Evolutionary conservation across 1,140 invertebrate genomes (phyloP).

Genomic region (Pogonus chalceus): DNA sequence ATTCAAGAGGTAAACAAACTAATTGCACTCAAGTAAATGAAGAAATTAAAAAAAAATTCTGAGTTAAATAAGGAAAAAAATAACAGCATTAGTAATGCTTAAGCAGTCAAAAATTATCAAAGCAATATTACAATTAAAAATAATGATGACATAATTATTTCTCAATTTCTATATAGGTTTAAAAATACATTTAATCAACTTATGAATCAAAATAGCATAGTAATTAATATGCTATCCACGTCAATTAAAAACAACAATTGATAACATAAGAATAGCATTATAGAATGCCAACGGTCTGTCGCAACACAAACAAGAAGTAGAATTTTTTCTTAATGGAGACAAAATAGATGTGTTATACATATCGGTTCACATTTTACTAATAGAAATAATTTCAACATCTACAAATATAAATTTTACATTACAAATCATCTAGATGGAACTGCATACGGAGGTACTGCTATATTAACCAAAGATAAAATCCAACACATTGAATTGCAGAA

Average conservation of each 20-base stretch:
- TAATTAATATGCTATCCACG: constrained; percentile 17
- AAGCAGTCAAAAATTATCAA: too few species aligned
- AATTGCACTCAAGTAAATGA: background rate
- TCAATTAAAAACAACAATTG: constrained; percentile 10
- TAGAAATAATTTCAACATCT: constrained; percentile 16
- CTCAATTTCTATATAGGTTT: constrained; percentile 11
- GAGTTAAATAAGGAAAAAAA: too few species aligned
- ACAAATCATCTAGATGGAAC: constrained; percentile 22
- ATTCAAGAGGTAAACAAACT: constrained; percentile 5
- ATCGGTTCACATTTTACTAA: constrained; percentile 24
- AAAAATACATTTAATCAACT: constrained; percentile 11
- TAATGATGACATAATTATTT: background rate
- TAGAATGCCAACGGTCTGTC: constrained; percentile 24
- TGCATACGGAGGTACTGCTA: constrained; percentile 20
- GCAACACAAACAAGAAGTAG: constrained; percentile 17
- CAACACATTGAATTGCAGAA: constrained; percentile 14
- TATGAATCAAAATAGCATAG: constrained; percentile 12
- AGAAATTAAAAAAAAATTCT: constrained; percentile 6
- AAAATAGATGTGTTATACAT: constrained; percentile 25
- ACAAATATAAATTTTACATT: constrained; percentile 15
- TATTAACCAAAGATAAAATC: constrained; percentile 19
- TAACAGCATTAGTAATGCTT: too few species aligned
- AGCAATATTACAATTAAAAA: background rate
- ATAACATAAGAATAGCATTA: constrained; percentile 10
- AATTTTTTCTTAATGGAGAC: constrained; percentile 17